Percentiles rank a stretch among this genome's conserved stretches.
Conservation (phyloP, 2,797 vertebrate genomes). For the Poecilia wingei region DNA sequence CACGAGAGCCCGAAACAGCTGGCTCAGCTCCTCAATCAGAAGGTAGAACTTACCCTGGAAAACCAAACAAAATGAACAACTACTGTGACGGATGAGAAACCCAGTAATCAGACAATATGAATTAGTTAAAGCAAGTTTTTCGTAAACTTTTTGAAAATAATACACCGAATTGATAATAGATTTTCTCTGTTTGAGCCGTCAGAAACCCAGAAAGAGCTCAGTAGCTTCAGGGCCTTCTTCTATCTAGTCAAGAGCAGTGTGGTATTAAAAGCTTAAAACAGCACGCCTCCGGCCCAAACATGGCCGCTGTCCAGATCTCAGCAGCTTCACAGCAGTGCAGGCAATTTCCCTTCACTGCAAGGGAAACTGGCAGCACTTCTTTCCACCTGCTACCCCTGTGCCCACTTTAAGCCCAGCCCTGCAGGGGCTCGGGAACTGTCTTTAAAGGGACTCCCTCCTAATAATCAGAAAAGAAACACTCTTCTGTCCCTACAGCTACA, state of each 20-base stretch:
- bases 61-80: conserved; percentile 25
- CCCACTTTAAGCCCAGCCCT: conserved; percentile 61
- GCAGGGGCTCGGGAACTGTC: conserved; percentile 46
- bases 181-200: conserved; percentile 43
- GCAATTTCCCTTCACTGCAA: conserved; percentile 75
- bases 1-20: conserved; percentile 93
- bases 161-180: conserved; percentile 20
- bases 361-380: conserved; percentile 77
- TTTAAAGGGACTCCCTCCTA: conserved; percentile 37
- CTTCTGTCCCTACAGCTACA: conserved; percentile 42
- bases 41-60: conserved; percentile 94
- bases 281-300: conserved; percentile 71
- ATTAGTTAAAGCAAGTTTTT: conserved; percentile 8
- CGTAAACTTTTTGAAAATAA: conserved; percentile 2
- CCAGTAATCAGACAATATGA: background rate
- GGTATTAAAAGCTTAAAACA: conserved; percentile 77
- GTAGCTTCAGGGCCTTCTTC: conserved; percentile 64
- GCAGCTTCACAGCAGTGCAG: conserved; percentile 70
- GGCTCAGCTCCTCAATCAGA: conserved; percentile 96
- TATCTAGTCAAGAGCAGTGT: conserved; percentile 75
- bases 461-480: conserved; percentile 53
- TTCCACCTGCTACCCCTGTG: conserved; percentile 80
- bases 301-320: conserved; percentile 74
- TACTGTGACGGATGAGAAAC: background rate
- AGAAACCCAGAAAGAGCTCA: conserved; percentile 39